Evolutionary conservation across 2,113 vertebrate species (phyloP).

Genomic region (Spheniscus mendiculus): DNA sequence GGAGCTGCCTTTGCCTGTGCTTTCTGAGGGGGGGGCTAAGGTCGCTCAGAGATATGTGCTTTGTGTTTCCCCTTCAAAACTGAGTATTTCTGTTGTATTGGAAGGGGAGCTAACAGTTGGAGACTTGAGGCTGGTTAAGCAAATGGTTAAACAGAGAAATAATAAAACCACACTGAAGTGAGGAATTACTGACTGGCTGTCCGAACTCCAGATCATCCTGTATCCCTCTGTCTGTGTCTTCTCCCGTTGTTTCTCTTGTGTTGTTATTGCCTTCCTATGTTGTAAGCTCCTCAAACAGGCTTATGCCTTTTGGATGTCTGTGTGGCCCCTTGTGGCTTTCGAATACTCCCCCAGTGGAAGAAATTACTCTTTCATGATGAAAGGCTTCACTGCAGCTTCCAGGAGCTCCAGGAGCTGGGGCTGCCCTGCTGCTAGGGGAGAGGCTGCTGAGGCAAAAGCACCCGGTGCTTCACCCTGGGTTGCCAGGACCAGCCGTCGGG

Average conservation of each 20-base stretch:
- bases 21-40: background rate
- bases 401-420: background rate
- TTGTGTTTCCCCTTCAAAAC: background rate
- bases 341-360: background rate
- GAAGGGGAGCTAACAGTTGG: background rate
- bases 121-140: background rate
- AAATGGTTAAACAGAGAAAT: background rate
- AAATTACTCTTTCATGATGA: background rate
- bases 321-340: background rate
- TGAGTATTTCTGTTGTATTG: background rate
- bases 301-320: background rate
- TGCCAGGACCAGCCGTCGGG: background rate
- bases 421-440: background rate
- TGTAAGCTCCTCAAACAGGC: background rate
- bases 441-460: background rate
- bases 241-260: background rate
- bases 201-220: background rate
- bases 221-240: background rate
- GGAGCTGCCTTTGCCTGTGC: background rate
- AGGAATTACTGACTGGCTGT: background rate
- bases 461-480: fast-evolving
- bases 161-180: background rate
- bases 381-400: background rate
- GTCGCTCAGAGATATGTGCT: background rate
- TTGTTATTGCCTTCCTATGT: background rate